Evolutionary conservation across 2,113 vertebrate species (phyloP), one percentile per base, ranked within the genome.

Genomic region (Hiodon tergisus): DNA sequence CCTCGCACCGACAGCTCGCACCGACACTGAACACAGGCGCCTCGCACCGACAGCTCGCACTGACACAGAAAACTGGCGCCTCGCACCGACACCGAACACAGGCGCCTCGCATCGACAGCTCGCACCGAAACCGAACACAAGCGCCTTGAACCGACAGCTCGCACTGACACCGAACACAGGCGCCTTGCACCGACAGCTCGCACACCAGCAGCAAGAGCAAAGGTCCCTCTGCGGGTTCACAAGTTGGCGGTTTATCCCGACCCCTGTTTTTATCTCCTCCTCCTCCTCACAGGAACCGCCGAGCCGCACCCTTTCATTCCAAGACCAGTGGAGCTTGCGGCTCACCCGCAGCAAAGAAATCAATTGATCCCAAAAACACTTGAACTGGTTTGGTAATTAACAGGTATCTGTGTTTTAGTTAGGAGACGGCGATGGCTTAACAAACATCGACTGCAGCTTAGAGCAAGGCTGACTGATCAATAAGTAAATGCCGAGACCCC

Each of bases 231-330:
- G 89, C 82, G 88, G 90, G 90, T 92, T 91, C 89, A 91, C 76
- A 91, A 91, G 91, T 92, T 92, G 87, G 91, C 69, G 75, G 82
- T 89, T 90, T 91, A 91, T 91, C 31, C 88, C 88, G 86, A 90
- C 87, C 89, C 84, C 68, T 59, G 66, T 80, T 47, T 86, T 87
- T 83, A 89, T 88, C 85, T 85, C 81, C 78, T 81, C 76, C 60
- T 81, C 81, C 83, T 75, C 14, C 54, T 14, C 7, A 62, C 59
- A 67, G 52, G 55, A 46, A 54, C 70, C 0, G 11, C 11, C 2
- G 17, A 57, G 57, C 76, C 31, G 78, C 76, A 69, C 73, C 71
- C 67, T 87, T 86, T 87, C 82, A 87, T 88, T 87, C 3, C 8
- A 14, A 87, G 87, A 85, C 76, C 86, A 83, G 80, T 78, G 61